These are phyloP conservation scores for Ochotona curzoniae DNA, from an alignment of 2,113 vertebrate species.

Conservation along the genomic window DNA sequence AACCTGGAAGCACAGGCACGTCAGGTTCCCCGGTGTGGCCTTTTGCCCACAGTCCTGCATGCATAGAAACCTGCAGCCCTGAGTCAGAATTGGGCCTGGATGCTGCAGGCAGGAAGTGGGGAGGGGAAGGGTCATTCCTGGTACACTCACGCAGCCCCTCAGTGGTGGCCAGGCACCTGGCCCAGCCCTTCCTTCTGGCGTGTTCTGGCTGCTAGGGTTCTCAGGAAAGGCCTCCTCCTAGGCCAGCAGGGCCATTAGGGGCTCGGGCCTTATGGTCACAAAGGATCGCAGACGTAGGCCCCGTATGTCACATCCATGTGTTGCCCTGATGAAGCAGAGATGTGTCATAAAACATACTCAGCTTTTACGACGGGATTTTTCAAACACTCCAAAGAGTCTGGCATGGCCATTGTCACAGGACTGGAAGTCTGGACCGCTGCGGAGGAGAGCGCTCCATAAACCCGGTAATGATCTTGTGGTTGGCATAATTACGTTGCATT, in stretches of 20 bases:
- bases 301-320: neutral
- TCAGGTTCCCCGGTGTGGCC: neutral
- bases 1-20: neutral
- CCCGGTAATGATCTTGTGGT: neutral
- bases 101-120: neutral
- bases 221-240: neutral
- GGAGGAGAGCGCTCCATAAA: neutral
- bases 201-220: neutral
- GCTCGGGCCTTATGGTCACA: neutral
- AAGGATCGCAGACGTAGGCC: neutral
- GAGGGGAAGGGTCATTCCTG: accelerated
- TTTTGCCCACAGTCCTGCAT: neutral
- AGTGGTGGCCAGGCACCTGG: neutral
- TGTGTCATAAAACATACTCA: neutral
- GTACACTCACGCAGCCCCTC: neutral
- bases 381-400: neutral
- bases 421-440: neutral
- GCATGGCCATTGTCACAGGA: neutral
- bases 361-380: neutral
- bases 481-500: neutral
- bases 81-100: neutral
- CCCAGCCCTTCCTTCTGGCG: neutral
- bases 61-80: neutral
- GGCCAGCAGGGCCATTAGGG: neutral
- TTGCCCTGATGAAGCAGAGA: neutral